Evolutionary conservation across 1,140 invertebrate species (phyloP).

Genomic region (Camponotus pennsylvanicus): DNA sequence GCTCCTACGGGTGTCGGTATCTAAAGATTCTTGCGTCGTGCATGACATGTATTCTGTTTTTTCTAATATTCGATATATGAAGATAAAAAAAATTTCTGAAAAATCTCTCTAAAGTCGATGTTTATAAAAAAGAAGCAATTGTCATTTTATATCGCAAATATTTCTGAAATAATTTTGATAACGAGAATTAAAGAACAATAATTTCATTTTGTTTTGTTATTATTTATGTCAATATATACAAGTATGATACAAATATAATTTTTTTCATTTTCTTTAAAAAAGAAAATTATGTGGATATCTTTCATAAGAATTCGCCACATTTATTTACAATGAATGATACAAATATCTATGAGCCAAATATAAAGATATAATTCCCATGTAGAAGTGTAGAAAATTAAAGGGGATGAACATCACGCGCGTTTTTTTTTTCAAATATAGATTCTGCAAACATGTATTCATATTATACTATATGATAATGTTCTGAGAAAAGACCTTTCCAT

Average conservation of each 20-base stretch:
- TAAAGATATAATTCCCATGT: not conserved
- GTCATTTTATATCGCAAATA: not conserved
- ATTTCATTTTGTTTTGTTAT: not conserved
- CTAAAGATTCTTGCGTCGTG: slow-evolving; percentile 4
- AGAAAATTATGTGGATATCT: not conserved
- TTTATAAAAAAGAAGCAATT: too few species aligned
- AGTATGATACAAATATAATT: not conserved
- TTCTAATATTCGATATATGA: slow-evolving; percentile 6
- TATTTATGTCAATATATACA: not conserved
- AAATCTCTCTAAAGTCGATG: not conserved
- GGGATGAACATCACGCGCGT: slow-evolving; percentile 21
- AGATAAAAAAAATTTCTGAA: not conserved
- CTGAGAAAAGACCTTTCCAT: not conserved
- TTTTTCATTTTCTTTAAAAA: not conserved
- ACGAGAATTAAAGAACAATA: not conserved
- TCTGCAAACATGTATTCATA: not conserved
- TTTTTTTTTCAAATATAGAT: slow-evolving; percentile 27
- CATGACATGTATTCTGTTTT: slow-evolving; percentile 16
- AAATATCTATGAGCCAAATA: not conserved
- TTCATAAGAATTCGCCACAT: not conserved
- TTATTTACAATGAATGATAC: not conserved
- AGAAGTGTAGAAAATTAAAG: not conserved
- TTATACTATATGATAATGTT: not conserved
- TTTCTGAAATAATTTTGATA: not conserved
- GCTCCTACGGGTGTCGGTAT: slow-evolving; percentile 5